Conservation (phyloP, 2,888 invertebrate species). For the Drepanosiphum platanoidis region DNA sequence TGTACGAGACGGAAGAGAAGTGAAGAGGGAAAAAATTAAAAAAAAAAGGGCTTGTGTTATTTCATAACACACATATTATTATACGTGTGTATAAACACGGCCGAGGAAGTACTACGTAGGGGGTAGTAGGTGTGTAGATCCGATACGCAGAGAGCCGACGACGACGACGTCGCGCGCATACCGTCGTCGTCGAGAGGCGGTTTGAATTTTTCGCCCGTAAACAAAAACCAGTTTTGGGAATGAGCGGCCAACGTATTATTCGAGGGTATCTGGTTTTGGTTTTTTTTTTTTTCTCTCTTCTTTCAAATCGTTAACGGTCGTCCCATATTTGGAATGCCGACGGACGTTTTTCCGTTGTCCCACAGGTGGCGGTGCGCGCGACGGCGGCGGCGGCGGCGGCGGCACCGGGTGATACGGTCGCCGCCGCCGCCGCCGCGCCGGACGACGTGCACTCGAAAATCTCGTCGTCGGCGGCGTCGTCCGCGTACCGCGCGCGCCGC, state of each 20-base stretch:
- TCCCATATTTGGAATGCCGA: conserved; percentile 42
- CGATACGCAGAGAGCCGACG: neutral
- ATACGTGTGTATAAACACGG: neutral
- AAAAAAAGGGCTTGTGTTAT: no score
- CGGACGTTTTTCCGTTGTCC: conserved; percentile 44
- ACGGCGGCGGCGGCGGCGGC: neutral
- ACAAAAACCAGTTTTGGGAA: conserved; percentile 1
- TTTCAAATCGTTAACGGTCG: conserved; percentile 47
- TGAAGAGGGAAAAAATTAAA: no score
- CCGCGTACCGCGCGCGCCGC: neutral
- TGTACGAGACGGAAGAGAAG: no score
- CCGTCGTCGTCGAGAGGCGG: no score
- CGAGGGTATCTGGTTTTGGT: neutral
- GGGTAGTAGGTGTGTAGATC: neutral
- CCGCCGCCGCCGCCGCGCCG: neutral
- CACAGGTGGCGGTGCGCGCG: conserved; percentile 55
- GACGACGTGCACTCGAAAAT: no score
- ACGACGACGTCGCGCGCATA: neutral
- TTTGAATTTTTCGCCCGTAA: conserved; percentile 8
- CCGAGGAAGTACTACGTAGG: neutral
- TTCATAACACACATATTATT: no score
- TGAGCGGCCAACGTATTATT: neutral
- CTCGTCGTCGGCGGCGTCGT: neutral
- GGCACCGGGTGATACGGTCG: neutral
- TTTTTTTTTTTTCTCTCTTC: neutral